phyloP scores from a whole-genome alignment of 2,797 vertebrate genomes.

The Pseudochaenichthys georgianus region DNA sequence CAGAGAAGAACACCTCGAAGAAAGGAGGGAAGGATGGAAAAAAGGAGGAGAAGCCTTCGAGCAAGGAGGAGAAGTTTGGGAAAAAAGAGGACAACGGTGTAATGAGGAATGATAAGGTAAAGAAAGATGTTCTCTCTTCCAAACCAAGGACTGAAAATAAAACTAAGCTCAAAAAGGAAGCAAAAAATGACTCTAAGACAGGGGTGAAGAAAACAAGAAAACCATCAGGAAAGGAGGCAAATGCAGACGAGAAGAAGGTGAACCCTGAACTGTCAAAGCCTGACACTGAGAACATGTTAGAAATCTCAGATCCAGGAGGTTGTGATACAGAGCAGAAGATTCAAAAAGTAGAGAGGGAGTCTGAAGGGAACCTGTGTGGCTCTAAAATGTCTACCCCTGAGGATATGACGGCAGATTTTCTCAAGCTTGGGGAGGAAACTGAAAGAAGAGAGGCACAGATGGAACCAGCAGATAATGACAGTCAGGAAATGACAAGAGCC shows the following conservation, averaged over 20 bases:
- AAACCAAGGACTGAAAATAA: constrained; percentile 85
- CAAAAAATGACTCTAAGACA: constrained; percentile 83
- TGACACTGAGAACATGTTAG: constrained; percentile 62
- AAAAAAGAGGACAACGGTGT: constrained; percentile 74
- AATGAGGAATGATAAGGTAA: constrained; percentile 68
- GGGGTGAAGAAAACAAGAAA: constrained; percentile 72
- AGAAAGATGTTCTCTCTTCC: constrained; percentile 66
- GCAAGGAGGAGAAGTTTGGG: constrained; percentile 75
- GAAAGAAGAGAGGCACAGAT: constrained; percentile 26
- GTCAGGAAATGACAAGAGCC: constrained; percentile 44
- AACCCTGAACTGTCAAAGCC: constrained; percentile 50
- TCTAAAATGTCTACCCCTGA: constrained; percentile 86
- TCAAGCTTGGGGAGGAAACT: constrained; percentile 64
- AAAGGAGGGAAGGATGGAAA: constrained; percentile 78
- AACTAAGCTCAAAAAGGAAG: constrained; percentile 78
- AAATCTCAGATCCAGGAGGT: constrained; percentile 51
- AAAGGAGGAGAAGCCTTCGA: constrained; percentile 78
- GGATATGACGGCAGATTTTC: constrained; percentile 83
- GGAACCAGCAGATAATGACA: constrained; percentile 45
- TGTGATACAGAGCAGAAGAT: constrained; percentile 56
- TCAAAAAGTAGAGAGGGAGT: constrained; percentile 58
- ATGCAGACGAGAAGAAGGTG: constrained; percentile 67
- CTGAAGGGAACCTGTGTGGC: constrained; percentile 47
- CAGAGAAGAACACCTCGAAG: constrained; percentile 72
- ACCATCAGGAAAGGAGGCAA: constrained; percentile 64